Evolutionary conservation across 1,140 invertebrate species (phyloP).

Genomic region (Hermetia illucens): DNA sequence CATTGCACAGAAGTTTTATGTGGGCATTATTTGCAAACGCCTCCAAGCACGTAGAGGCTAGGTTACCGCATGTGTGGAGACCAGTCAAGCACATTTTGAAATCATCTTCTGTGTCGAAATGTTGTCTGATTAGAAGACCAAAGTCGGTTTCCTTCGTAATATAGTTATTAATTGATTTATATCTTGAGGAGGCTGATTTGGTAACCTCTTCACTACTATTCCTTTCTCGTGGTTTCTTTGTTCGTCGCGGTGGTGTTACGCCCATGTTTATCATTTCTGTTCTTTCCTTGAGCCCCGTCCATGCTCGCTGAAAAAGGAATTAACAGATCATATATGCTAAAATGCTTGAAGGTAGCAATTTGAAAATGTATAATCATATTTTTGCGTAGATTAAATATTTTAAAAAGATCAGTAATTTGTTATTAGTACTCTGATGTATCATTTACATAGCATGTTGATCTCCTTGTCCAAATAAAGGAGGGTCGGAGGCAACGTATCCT

Average conservation of each 20-base stretch:
- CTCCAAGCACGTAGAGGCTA: conserved; percentile 57
- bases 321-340: too few species aligned
- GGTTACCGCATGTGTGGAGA: conserved; percentile 79
- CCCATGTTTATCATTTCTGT: conserved; percentile 19
- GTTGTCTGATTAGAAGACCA: conserved; percentile 28
- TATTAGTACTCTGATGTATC: too few species aligned
- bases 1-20: conserved; percentile 53
- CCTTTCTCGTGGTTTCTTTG: conserved; percentile 10
- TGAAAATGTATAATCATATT: too few species aligned
- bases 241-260: conserved; percentile 15
- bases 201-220: not conserved
- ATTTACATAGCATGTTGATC: too few species aligned
- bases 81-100: conserved; percentile 47
- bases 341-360: too few species aligned
- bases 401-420: too few species aligned
- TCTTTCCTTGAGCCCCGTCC: conserved; percentile 30
- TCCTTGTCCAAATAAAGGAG: too few species aligned
- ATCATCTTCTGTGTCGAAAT: conserved; percentile 23
- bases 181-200: conserved; percentile 13
- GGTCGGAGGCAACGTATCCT: too few species aligned
- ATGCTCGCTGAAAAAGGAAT: conserved; percentile 28
- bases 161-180: conserved; percentile 33
- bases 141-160: conserved; percentile 37
- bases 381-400: too few species aligned
- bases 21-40: conserved; percentile 46